Evolutionary conservation across 2,888 invertebrate genomes (phyloP).

Genomic region (Tachina lurida): DNA sequence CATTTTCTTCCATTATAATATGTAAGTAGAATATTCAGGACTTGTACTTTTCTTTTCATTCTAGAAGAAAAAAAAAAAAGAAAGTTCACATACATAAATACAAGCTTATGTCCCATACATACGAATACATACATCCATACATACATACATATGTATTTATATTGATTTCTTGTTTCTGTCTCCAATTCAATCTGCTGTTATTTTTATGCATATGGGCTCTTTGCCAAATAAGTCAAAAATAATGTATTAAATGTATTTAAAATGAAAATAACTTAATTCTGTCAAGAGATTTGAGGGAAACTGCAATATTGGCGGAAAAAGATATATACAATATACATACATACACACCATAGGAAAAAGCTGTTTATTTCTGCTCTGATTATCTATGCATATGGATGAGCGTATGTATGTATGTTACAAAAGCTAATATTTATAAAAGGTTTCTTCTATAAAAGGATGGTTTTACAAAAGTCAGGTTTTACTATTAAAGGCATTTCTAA

Average conservation of each 20-base stretch:
- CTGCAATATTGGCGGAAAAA: too few species aligned
- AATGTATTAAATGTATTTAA: slow-evolving; percentile 18
- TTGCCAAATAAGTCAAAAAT: slow-evolving; percentile 62
- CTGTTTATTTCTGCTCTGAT: too few species aligned
- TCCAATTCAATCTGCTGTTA: not conserved
- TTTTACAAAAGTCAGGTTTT: too few species aligned
- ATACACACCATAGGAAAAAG: too few species aligned
- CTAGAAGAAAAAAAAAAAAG: not conserved
- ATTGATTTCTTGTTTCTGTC: slow-evolving; percentile 38
- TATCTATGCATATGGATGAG: too few species aligned
- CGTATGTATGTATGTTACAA: too few species aligned
- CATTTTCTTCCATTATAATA: not conserved
- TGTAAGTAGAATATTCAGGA: not conserved
- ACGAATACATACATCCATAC: not conserved
- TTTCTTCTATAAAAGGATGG: too few species aligned
- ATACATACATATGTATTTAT: not conserved
- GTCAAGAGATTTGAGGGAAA: not conserved
- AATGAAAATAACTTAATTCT: slow-evolving; percentile 1
- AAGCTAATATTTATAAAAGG: too few species aligned
- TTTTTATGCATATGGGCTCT: slow-evolving; percentile 41
- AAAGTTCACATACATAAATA: not conserved
- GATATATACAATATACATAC: not conserved
- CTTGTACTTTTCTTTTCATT: not conserved
- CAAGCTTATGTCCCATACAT: not conserved
- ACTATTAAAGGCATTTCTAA: too few species aligned